Evolutionary conservation across 2,113 vertebrate genomes (phyloP).

Genomic region (Hyla sarda): DNA sequence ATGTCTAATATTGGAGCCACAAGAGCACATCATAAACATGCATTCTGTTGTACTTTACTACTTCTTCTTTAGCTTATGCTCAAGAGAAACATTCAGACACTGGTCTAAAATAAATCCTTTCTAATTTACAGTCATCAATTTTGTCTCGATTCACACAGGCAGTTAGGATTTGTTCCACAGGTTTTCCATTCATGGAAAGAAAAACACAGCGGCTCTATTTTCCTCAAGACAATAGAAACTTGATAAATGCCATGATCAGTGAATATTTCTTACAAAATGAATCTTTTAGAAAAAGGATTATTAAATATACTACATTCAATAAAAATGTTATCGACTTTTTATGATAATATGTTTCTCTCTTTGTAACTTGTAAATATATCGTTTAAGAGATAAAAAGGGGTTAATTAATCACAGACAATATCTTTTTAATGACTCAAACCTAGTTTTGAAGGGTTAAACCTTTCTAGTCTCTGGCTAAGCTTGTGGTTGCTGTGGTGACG

Average conservation of each 20-base stretch:
- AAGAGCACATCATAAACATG: constrained; percentile 5
- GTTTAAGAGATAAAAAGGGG: no score
- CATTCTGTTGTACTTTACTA: background rate
- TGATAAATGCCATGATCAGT: background rate
- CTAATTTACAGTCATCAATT: background rate
- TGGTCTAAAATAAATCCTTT: constrained; percentile 14
- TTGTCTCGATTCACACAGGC: background rate
- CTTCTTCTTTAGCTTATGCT: background rate
- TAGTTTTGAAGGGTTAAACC: no score
- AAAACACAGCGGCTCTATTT: background rate
- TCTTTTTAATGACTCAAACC: no score
- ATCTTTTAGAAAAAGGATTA: no score
- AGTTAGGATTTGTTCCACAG: background rate
- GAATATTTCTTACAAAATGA: background rate
- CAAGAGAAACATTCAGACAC: background rate
- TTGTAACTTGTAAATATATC: background rate
- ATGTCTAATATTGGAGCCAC: constrained; percentile 19
- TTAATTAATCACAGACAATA: no score
- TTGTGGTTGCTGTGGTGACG: no score
- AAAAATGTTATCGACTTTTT: no score
- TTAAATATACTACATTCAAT: no score
- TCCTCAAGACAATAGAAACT: background rate
- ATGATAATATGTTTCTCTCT: background rate
- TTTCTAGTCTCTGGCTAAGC: no score
- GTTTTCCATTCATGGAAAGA: background rate